Evolutionary conservation across 64 coral and sea anemone species (phyloP).

Genomic region (Anthopleura sola): DNA sequence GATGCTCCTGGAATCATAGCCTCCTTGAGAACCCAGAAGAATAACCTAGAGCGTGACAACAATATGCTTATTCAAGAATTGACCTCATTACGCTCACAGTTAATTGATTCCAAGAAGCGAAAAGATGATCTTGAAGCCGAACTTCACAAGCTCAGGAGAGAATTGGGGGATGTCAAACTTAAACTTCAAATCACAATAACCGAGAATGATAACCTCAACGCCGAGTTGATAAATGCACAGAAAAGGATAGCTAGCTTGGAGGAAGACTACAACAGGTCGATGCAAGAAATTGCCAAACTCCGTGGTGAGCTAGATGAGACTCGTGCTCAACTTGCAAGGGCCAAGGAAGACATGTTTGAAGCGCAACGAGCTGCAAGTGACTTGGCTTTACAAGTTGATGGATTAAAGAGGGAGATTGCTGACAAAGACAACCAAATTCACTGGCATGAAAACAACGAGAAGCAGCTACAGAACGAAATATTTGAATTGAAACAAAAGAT

Average conservation of each 20-base stretch:
- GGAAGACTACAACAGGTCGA: constrained; percentile 39
- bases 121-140: constrained; percentile 61
- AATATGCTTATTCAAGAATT: constrained; percentile 77
- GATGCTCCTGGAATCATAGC: constrained; percentile 79
- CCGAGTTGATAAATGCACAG: constrained; percentile 70
- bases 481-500: constrained; percentile 68
- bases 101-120: constrained; percentile 48
- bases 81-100: constrained; percentile 23
- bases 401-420: constrained; percentile 53
- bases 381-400: constrained; percentile 38
- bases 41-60: constrained; percentile 74
- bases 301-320: constrained; percentile 74
- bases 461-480: constrained; percentile 80
- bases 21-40: constrained; percentile 72
- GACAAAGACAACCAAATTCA: constrained; percentile 66
- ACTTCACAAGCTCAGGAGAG: constrained; percentile 60
- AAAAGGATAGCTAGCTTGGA: constrained; percentile 58
- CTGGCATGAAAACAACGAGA: constrained; percentile 78
- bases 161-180: constrained; percentile 62
- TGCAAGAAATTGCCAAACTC: constrained; percentile 65
- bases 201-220: constrained; percentile 74
- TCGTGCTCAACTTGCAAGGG: constrained; percentile 41
- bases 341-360: constrained; percentile 47
- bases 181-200: constrained; percentile 67
- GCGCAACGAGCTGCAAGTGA: constrained; percentile 56